These are phyloP conservation scores for Emmelina monodactyla DNA, from an alignment of 2,888 invertebrate species.

Conservation along the genomic window DNA sequence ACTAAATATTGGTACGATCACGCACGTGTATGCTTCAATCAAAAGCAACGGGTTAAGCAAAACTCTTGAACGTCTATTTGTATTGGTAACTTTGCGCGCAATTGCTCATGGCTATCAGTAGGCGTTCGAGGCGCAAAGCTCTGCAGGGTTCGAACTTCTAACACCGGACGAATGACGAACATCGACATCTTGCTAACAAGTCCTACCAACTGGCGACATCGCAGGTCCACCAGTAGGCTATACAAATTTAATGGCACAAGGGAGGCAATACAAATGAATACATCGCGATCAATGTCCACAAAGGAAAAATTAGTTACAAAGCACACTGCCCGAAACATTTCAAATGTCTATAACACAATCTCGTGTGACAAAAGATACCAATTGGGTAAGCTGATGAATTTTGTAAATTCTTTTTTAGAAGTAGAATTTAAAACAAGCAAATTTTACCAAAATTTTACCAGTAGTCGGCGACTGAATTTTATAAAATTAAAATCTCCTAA, in stretches of 20 bases:
- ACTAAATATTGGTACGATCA: too few relatives aligned
- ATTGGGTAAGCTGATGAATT: conserved; percentile 36
- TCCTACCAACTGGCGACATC: conserved; percentile 23
- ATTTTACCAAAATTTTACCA: conserved; percentile 30
- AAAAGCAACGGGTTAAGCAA: too few relatives aligned
- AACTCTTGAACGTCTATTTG: too few relatives aligned
- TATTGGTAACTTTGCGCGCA: too few relatives aligned
- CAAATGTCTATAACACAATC: conserved; percentile 24
- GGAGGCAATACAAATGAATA: conserved; percentile 46
- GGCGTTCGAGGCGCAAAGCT: conserved; percentile 18
- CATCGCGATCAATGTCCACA: conserved; percentile 21
- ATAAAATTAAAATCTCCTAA: conserved; percentile 44
- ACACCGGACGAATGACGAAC: conserved; percentile 22
- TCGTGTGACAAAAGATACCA: conserved; percentile 28
- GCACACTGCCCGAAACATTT: conserved; percentile 41
- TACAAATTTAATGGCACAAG: conserved; percentile 54
- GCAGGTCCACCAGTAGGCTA: conserved; percentile 49
- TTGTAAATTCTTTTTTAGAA: conserved; percentile 57
- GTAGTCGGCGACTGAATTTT: conserved; percentile 64
- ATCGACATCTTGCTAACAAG: conserved; percentile 36
- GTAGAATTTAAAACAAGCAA: conserved; percentile 40
- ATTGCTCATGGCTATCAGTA: too few relatives aligned
- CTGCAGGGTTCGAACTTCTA: conserved; percentile 27
- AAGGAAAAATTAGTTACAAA: conserved; percentile 28
- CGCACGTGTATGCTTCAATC: too few relatives aligned